Conservation (phyloP, 2,888 invertebrate species). For the Stenodera caucasica region DNA sequence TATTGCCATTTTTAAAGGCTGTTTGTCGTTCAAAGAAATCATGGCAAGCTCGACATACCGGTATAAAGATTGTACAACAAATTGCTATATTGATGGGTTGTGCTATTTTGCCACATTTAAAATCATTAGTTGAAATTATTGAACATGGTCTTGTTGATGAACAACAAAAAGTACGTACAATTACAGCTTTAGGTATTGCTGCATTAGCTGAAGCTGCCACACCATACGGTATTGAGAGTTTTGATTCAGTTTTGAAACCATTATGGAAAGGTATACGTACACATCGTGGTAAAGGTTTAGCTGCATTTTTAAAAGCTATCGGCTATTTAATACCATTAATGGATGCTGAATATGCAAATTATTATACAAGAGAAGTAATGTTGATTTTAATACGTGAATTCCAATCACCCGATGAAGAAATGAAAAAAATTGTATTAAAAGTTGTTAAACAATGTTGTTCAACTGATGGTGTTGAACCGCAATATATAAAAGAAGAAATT, state of each 20-base stretch:
- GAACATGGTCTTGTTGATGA: conserved; percentile 98
- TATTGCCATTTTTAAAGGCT: conserved; percentile 97
- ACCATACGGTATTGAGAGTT: conserved; percentile 99
- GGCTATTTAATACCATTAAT: conserved; percentile 98
- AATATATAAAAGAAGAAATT: conserved; percentile 99
- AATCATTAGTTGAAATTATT: conserved; percentile 98
- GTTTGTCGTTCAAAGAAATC: conserved; percentile 99
- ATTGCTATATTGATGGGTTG: conserved; percentile 99
- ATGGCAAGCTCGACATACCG: conserved; percentile 98
- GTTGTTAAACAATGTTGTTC: conserved; percentile 99
- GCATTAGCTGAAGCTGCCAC: conserved; percentile 99
- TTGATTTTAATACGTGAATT: conserved; percentile 98
- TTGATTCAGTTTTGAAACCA: conserved; percentile 98
- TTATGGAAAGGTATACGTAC: conserved; percentile 98
- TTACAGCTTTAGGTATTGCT: conserved; percentile 97
- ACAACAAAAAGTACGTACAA: conserved; percentile 98
- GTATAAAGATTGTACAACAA: conserved; percentile 99
- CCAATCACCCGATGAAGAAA: conserved; percentile 99
- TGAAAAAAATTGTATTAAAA: conserved; percentile 99
- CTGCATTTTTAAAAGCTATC: conserved; percentile 99
- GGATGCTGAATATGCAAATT: conserved; percentile 99
- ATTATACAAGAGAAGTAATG: conserved; percentile 99
- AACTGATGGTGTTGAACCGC: conserved; percentile 99
- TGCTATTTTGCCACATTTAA: conserved; percentile 97
- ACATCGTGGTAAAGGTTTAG: conserved; percentile 88